A percentile compares a stretch with the other conserved stretches of the same genome.
These are phyloP conservation scores for Glossosoma conforme DNA, from an alignment of 1,140 invertebrate genomes.

Conservation along the genomic window DNA sequence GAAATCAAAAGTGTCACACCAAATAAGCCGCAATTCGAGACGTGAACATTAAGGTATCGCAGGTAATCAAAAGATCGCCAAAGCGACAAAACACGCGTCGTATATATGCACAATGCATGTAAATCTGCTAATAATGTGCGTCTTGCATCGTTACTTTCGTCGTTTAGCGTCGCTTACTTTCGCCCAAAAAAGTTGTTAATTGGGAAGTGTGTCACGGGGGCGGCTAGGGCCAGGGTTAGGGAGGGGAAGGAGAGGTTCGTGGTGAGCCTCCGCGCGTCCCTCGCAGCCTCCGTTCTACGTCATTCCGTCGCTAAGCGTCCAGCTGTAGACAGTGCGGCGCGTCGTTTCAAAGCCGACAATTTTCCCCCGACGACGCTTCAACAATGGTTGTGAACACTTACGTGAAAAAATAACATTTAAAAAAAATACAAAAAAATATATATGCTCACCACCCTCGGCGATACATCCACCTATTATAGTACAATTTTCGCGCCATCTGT, in stretches of 20 bases:
- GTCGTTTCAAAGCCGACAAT: slow-evolving; percentile 6
- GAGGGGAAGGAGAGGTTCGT: slow-evolving; percentile 4
- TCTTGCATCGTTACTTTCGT: no score
- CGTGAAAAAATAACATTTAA: slow-evolving; percentile 17
- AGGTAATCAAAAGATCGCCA: no score
- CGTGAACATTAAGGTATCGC: no score
- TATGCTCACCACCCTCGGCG: no score
- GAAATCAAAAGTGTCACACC: no score
- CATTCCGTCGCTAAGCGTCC: slow-evolving; percentile 27
- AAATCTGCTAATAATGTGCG: no score
- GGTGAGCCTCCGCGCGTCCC: slow-evolving; percentile 11
- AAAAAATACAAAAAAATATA: not conserved
- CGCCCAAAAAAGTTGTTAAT: slow-evolving; percentile 29
- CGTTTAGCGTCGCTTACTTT: slow-evolving; percentile 20
- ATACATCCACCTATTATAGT: no score
- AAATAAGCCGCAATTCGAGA: no score
- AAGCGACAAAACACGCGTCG: not conserved
- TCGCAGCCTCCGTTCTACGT: slow-evolving; percentile 13
- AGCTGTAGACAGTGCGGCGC: slow-evolving; percentile 19
- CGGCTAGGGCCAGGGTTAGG: not conserved
- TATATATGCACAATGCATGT: not conserved
- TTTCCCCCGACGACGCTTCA: slow-evolving; percentile 1
- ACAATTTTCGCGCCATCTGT: no score
- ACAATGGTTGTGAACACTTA: slow-evolving; percentile 23
- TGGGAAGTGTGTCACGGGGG: slow-evolving; percentile 29